A percentile compares a stretch with the other conserved stretches of the same genome.
Evolutionary conservation across 2,888 invertebrate genomes (phyloP).

Genomic region (Bembecia ichneumoniformis): DNA sequence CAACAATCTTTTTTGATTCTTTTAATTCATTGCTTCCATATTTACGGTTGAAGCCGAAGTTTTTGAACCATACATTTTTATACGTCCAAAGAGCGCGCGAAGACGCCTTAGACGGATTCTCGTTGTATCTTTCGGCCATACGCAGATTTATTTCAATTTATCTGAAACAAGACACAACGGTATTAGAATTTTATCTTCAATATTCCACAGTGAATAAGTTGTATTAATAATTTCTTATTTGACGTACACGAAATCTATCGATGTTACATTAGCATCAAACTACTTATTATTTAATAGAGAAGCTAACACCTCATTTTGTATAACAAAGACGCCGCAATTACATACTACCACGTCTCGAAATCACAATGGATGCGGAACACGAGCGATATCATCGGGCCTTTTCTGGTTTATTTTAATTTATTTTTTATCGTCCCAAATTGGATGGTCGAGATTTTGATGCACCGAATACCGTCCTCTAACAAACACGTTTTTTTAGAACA

Average conservation of each 20-base stretch:
- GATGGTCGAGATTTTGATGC: slow-evolving; percentile 55
- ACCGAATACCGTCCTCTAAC: slow-evolving; percentile 11
- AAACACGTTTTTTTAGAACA: slow-evolving; percentile 11
- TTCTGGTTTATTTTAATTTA: slow-evolving; percentile 63
- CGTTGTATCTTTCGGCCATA: slow-evolving; percentile 59
- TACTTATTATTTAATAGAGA: slow-evolving; percentile 67
- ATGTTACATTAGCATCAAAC: slow-evolving; percentile 39
- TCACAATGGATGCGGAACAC: slow-evolving; percentile 52
- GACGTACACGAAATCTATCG: slow-evolving; percentile 24
- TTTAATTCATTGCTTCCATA: not conserved
- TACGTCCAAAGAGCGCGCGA: slow-evolving; percentile 58
- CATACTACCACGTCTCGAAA: slow-evolving; percentile 49
- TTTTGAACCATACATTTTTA: slow-evolving; percentile 36
- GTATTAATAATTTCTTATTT: slow-evolving; percentile 1
- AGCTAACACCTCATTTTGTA: slow-evolving; percentile 70
- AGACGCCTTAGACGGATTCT: slow-evolving; percentile 59
- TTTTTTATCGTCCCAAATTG: slow-evolving; percentile 67
- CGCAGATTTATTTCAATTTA: slow-evolving; percentile 54
- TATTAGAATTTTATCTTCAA: not conserved
- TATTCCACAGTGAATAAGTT: too few species aligned
- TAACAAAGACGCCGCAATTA: slow-evolving; percentile 69
- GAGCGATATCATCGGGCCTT: slow-evolving; percentile 62
- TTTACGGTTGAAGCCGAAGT: slow-evolving; percentile 3
- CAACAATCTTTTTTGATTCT: not conserved
- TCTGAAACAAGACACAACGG: slow-evolving; percentile 51